These are phyloP conservation scores for Zaprionus camerounensis DNA, from an alignment of 1,140 invertebrate species.

Conservation along the genomic window DNA sequence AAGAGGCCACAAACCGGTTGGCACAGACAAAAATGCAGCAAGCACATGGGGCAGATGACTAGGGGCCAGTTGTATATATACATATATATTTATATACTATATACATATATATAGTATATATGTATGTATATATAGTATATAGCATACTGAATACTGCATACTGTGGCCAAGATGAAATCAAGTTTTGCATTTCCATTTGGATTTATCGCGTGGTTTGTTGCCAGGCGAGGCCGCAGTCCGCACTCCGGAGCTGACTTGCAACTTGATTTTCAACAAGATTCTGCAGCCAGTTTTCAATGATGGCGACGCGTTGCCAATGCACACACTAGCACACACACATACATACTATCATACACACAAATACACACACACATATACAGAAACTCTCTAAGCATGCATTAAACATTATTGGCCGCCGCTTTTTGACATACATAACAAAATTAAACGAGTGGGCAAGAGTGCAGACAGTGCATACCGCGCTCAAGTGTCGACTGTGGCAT, in stretches of 20 bases:
- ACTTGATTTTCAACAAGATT: conserved; percentile 70
- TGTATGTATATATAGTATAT: background rate
- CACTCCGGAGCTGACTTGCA: conserved; percentile 47
- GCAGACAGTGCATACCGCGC: background rate
- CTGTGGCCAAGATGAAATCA: conserved; percentile 45
- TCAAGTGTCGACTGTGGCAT: background rate
- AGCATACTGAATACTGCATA: background rate
- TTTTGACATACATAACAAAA: conserved; percentile 19
- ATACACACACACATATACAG: background rate
- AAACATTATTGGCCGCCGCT: conserved; percentile 20
- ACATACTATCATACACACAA: conserved; percentile 12
- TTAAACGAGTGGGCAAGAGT: background rate
- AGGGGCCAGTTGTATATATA: conserved; percentile 8
- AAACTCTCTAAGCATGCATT: conserved; percentile 23
- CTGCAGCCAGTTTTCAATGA: conserved; percentile 49
- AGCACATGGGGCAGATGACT: conserved; percentile 10
- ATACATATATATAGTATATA: conserved; percentile 3
- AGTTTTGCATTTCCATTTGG: conserved; percentile 82
- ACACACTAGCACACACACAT: conserved; percentile 23
- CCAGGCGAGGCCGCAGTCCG: conserved; percentile 23
- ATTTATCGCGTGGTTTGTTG: conserved; percentile 65
- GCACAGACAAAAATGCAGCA: conserved; percentile 36
- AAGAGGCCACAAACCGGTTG: conserved; percentile 44
- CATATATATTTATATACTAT: background rate
- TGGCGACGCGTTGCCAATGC: conserved; percentile 44